Evolutionary conservation across 2,888 invertebrate genomes (phyloP), one percentile per base, ranked within the genome.

Genomic region (Tetragonisca angustula): DNA sequence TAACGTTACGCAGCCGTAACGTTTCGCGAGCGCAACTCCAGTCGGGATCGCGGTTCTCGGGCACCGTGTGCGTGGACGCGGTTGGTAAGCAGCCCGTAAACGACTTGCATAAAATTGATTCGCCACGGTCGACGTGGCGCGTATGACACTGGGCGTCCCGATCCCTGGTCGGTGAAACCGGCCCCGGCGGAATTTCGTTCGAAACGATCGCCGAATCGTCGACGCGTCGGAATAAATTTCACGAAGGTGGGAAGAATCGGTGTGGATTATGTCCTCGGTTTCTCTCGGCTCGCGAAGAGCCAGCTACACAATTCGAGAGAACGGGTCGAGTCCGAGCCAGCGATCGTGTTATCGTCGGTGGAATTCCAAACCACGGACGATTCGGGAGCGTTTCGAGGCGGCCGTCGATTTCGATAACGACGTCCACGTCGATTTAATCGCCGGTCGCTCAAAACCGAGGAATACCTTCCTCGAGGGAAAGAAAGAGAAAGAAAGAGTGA

Each of bases 51-150:
- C 78, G 78, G 82, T 85, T 78, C 61, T 72, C 69, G 43, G 78
- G 69, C 70, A 36, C 6, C 80, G 77, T 74, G 81, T 75, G 87
- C 80, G 80, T 81, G 69, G 83, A 84, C 79, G 80, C 81, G 70
- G 83, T 84, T 86, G 89, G 84, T 90, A 91, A 91, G 88, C 86
- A 88, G 87, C 88, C 91, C 90, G 89, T 91, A 90, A 92, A 92
- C 88, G 90, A 89, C 88, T 88, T 87, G 90, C 90, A 88, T 90
- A 88, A 92, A 92, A 91, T 91, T 91, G 88, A 92, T 92, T 91
- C 88, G 88, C 87, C 86, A 79, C 82, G 84, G 83, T 88, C 84
- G 83, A 80, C 79, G 73, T 67, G 62, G 68, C 77, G 84, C 61
- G 76, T 69, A 68, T 69, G 69, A 36, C 65, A 27, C 49, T 52